Base-by-base conservation (phyloP, 2,888 invertebrate species). In the Hemicrepidius hirtus region DNA sequence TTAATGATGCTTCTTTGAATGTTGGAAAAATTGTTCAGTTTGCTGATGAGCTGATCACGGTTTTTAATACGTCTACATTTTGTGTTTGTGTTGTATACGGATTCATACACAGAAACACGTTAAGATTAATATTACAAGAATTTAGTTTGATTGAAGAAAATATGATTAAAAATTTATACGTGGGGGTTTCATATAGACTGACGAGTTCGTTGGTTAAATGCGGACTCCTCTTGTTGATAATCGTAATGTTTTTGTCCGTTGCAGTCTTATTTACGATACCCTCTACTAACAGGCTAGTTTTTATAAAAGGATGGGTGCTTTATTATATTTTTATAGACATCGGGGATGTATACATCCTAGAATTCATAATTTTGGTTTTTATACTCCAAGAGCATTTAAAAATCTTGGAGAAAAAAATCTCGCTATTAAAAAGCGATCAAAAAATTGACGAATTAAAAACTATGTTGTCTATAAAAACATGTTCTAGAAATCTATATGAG, bases 401-500 rank as follows among this genome's bases (percentile, higher is more conserved):
- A 24, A 24, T 3, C 2, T 24, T 24, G 5, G 24, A 24, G 5
- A 2, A 24, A 3, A 5, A 24, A 24, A 3, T 24, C 2, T 24
- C 24, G 24, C 2, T 5, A 5, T 24, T 24, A 24, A 2, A 24
- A 24, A 24, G 5, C 5, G 24, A 24, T n/a, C 3, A 3, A 21
- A 5, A 12, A 24, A 10, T 12, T 12, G 32, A 53, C 13, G 13
- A 53, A 24, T 10, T 53, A 24, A 3, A 24, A 13, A 53, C 13
- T 3, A 3, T 53, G 10, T 32, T 53, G 13, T 55, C 16, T 18
- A 9, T 55, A 9, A 55, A 55, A 37, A 32, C 32, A 55, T 18
- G 55, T 18, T 55, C 32, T 9, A 55, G 55, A 35, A 55, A 35
- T n/a, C 6, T 55, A 18, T 55, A 55, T 6, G 37, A 18, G 3